A percentile compares a stretch with the other conserved stretches of the same genome.
These are phyloP conservation scores for Dasypogon diadema DNA, from an alignment of 2,888 invertebrate genomes.

Conservation along the genomic window DNA sequence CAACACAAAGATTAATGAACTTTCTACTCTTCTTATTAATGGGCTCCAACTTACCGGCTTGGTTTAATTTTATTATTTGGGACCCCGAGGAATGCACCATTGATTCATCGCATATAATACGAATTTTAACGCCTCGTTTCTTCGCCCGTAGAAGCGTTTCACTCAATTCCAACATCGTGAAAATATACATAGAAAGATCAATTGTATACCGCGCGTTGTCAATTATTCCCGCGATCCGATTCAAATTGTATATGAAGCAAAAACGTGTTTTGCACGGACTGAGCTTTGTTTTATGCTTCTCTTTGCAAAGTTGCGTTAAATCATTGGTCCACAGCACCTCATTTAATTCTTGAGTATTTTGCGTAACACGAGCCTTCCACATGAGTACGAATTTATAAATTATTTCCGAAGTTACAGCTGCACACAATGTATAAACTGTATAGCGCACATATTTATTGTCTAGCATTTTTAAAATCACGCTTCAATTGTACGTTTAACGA, in stretches of 20 bases:
- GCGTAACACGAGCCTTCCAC: not conserved
- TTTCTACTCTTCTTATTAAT: too few species aligned
- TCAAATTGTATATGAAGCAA: conserved; percentile 48
- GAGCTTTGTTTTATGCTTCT: not conserved
- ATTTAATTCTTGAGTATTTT: conserved; percentile 32
- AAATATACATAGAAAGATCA: conserved; percentile 54
- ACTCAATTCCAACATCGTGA: conserved; percentile 43
- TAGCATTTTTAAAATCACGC: not conserved
- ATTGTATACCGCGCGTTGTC: conserved; percentile 49
- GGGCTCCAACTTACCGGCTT: conserved; percentile 54
- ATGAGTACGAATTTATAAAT: not conserved
- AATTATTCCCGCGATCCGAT: conserved; percentile 37
- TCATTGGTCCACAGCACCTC: conserved; percentile 52
- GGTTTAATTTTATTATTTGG: conserved; percentile 44
- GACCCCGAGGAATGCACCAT: conserved; percentile 52
- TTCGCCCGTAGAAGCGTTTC: conserved; percentile 50
- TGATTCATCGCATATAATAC: conserved; percentile 53
- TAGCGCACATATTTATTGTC: conserved; percentile 6
- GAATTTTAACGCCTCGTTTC: conserved; percentile 48
- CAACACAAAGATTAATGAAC: too few species aligned
- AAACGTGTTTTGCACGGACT: conserved; percentile 11
- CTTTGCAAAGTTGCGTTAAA: conserved; percentile 49
- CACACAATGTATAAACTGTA: not conserved
- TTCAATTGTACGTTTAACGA: too few species aligned
- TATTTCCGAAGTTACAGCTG: conserved; percentile 15